A percentile compares a stretch with the other conserved stretches of the same genome.
Evolutionary conservation across 2,888 invertebrate species (phyloP).

Genomic region (Liodrosophila aerea): DNA sequence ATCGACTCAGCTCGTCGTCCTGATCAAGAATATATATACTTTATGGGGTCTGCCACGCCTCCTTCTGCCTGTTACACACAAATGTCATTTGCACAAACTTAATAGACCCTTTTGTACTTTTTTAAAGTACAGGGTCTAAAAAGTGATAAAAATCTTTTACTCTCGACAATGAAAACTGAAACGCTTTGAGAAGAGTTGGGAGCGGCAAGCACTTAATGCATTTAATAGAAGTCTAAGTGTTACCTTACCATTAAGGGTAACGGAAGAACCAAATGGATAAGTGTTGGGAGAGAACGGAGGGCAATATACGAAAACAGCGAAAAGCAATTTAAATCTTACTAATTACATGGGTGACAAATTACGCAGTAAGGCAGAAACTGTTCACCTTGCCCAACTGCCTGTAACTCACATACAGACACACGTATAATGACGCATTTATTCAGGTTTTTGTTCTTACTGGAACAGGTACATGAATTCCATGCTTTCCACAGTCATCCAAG

Average conservation of each 20-base stretch:
- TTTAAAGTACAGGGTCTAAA: no score
- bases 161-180: slow-evolving; percentile 72
- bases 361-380: slow-evolving; percentile 47
- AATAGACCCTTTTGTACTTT: no score
- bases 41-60: no score
- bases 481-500: no score
- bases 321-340: slow-evolving; percentile 81
- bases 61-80: no score
- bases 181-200: slow-evolving; percentile 77
- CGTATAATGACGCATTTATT: slow-evolving; percentile 22
- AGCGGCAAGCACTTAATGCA: slow-evolving; percentile 77
- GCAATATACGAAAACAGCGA: slow-evolving; percentile 45
- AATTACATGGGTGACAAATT: slow-evolving; percentile 81
- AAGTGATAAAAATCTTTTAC: slow-evolving; percentile 16
- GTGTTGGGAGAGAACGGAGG: slow-evolving; percentile 9
- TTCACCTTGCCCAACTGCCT: slow-evolving; percentile 22
- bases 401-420: slow-evolving; percentile 10
- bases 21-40: no score
- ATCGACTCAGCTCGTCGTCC: no score
- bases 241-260: slow-evolving; percentile 42
- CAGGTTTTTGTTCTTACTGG: slow-evolving; percentile 40
- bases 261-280: not conserved
- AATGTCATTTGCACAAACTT: no score
- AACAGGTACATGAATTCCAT: no score
- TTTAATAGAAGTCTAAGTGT: slow-evolving; percentile 67